phyloP scores from a whole-genome alignment of 1,140 invertebrate genomes.

The Cydia amplana region DNA sequence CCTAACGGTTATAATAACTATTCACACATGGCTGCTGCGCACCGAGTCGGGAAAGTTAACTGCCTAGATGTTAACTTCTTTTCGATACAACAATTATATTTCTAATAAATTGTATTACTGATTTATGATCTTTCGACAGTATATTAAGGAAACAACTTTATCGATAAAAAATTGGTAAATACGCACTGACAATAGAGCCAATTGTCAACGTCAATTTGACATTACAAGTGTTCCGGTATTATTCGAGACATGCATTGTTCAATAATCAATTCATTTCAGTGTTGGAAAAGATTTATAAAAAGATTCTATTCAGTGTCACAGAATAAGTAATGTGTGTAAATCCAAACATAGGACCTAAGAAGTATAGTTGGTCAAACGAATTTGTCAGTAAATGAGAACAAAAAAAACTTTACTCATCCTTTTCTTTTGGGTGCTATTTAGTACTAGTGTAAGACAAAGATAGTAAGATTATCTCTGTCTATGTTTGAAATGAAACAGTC shows the following conservation, averaged over 20 bases:
- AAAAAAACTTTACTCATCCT: no score
- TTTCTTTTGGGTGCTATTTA: no score
- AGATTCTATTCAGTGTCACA: no score
- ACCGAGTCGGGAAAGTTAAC: neutral
- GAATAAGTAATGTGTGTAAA: no score
- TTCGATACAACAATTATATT: neutral
- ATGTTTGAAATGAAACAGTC: no score
- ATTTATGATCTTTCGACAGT: neutral
- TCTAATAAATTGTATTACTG: neutral
- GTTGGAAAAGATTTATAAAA: no score
- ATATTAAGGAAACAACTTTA: slow-evolving; percentile 3
- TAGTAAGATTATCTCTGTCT: no score
- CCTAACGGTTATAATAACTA: slow-evolving; percentile 28
- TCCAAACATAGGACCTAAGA: no score
- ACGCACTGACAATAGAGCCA: slow-evolving; percentile 16
- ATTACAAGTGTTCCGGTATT: neutral
- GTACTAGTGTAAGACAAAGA: no score
- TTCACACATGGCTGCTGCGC: slow-evolving; percentile 30
- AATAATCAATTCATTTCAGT: no score
- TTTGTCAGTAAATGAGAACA: no score
- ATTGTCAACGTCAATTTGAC: slow-evolving; percentile 22
- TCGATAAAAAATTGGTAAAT: slow-evolving; percentile 30
- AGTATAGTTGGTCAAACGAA: no score
- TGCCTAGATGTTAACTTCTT: neutral
- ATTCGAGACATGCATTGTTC: neutral